These are phyloP conservation scores for Seriola quinqueradiata DNA, from an alignment of 2,113 vertebrate genomes.

Conservation along the genomic window DNA sequence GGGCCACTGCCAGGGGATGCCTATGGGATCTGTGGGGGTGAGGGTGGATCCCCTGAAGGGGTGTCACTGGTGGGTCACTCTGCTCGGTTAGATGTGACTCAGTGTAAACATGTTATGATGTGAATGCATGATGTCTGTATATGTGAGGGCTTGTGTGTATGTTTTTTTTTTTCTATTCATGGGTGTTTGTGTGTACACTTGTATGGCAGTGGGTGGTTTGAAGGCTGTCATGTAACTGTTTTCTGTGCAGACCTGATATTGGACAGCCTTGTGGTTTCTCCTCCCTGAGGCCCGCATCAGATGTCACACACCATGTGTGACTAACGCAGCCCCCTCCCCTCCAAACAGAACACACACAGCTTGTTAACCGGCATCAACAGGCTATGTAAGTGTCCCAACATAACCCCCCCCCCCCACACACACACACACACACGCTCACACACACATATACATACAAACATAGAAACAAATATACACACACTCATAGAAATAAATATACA, in stretches of 20 bases:
- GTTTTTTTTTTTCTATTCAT: slow-evolving; percentile 25
- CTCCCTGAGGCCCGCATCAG: slow-evolving; percentile 27
- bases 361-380: slow-evolving; percentile 2
- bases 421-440: not conserved
- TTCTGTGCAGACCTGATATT: slow-evolving; percentile 36
- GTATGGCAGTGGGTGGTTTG: slow-evolving; percentile 14
- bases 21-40: slow-evolving; percentile 26
- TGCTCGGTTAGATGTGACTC: slow-evolving; percentile 28
- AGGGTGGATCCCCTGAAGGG: slow-evolving; percentile 48
- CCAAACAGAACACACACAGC: slow-evolving; percentile 18
- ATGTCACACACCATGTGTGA: slow-evolving; percentile 44
- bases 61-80: slow-evolving; percentile 65
- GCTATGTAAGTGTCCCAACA: slow-evolving; percentile 2
- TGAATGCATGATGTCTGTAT: slow-evolving; percentile 16
- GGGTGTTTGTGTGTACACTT: slow-evolving; percentile 2
- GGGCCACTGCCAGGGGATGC: slow-evolving; percentile 19
- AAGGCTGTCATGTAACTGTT: slow-evolving; percentile 28
- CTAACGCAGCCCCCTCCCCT: not conserved
- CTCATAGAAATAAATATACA: not conserved
- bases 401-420: not conserved
- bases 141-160: not conserved
- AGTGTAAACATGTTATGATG: slow-evolving; percentile 35
- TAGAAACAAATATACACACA: not conserved
- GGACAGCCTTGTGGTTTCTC: slow-evolving; percentile 33
- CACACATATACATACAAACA: not conserved